These are phyloP conservation scores for Eufriesea mexicana DNA, from an alignment of 1,140 invertebrate genomes.

Conservation along the genomic window DNA sequence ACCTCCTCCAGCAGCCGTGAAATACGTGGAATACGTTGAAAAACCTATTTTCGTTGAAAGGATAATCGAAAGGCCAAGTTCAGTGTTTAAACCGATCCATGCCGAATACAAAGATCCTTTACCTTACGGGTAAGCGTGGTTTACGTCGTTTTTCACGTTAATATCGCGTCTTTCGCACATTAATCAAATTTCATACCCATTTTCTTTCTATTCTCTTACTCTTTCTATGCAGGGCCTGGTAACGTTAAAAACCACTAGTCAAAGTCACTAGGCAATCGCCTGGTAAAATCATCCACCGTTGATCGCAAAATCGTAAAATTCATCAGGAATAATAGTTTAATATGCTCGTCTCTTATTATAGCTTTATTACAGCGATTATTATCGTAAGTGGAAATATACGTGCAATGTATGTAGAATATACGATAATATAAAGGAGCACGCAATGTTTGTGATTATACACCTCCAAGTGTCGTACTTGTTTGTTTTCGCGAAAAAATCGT, in stretches of 20 bases:
- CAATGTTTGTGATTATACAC: no score
- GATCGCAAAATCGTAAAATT: neutral
- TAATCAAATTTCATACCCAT: neutral
- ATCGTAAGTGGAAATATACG: no score
- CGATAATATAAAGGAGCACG: no score
- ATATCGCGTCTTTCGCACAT: neutral
- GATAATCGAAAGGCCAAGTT: constrained; percentile 72
- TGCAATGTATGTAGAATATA: no score
- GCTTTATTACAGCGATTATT: no score
- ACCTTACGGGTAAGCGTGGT: constrained; percentile 68
- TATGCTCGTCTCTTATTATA: no score
- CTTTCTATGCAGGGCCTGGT: constrained; percentile 43
- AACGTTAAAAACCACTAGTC: neutral
- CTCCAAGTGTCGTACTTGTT: neutral
- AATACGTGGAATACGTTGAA: constrained; percentile 78
- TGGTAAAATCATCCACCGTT: no score
- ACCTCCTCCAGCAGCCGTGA: constrained; percentile 71
- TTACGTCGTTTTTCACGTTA: fast-evolving
- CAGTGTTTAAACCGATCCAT: constrained; percentile 70
- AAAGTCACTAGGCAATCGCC: fast-evolving
- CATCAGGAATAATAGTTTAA: no score
- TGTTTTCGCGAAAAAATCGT: neutral
- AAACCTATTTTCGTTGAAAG: constrained; percentile 77
- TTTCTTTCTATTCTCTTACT: neutral
- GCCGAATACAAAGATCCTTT: constrained; percentile 71